Conservation (phyloP, 2,888 invertebrate genomes). For the Achlya flavicornis region DNA sequence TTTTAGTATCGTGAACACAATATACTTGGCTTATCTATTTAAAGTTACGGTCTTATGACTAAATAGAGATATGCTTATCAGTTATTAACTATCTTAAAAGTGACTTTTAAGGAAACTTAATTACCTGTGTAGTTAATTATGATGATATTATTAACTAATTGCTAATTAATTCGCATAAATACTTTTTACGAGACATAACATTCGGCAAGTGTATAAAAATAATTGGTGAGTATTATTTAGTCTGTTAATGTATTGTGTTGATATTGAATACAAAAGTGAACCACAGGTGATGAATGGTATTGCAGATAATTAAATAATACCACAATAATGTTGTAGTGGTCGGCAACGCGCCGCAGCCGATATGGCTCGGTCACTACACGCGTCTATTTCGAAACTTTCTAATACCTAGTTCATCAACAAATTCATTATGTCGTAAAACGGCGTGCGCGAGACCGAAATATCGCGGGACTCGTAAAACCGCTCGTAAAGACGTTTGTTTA, state of each 20-base stretch:
- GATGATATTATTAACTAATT: not conserved
- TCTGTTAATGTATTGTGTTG: too few relatives aligned
- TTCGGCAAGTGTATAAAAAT: not conserved
- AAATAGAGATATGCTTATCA: not conserved
- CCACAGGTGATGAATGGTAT: not conserved
- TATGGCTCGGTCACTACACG: slow-evolving; percentile 70
- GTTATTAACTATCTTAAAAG: not conserved
- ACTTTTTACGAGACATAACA: not conserved
- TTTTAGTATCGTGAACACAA: slow-evolving; percentile 34
- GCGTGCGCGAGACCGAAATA: slow-evolving; percentile 81
- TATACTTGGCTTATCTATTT: slow-evolving; percentile 13
- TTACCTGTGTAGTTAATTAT: not conserved
- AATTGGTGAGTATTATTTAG: too few relatives aligned
- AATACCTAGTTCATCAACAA: slow-evolving; percentile 83
- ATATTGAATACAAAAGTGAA: not conserved
- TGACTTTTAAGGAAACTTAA: not conserved
- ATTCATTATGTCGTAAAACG: slow-evolving; percentile 84
- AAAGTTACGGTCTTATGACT: not conserved
- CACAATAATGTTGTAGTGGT: slow-evolving; percentile 26
- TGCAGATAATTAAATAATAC: slow-evolving; percentile 34
- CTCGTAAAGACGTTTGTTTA: slow-evolving; percentile 84
- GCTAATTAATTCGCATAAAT: not conserved
- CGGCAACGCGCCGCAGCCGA: slow-evolving; percentile 36
- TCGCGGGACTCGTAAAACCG: slow-evolving; percentile 81
- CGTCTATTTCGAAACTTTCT: slow-evolving; percentile 82